Evolutionary conservation across 2,113 vertebrate genomes (phyloP), one percentile per base, ranked within the genome.

Genomic region (Delphinapterus leucas): DNA sequence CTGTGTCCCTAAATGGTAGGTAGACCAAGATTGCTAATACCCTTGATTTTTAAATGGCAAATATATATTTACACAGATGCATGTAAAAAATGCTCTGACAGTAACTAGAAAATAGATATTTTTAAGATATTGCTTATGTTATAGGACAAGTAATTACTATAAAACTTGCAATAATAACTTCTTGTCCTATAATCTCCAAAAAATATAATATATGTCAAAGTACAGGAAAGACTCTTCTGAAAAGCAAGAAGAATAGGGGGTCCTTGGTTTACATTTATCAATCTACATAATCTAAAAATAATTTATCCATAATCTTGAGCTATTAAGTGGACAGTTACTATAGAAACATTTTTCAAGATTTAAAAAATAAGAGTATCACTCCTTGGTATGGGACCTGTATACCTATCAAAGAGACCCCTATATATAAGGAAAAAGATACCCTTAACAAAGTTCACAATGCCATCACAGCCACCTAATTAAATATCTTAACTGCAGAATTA

Each of bases 81-180:
- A 81, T 88, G n/a, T 20, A 55, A 33, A 21, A 95, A 93, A 74
- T 80, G 41, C 17, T 36, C 58, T 80, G 49, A 65, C 92, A 73
- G 7, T 67, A 49, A 74, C 3, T 83, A 85, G 31, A 65, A 61
- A 89, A 49, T 41, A 61, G 21, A 49, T 92, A 49, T 49, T 95
- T 97, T 97, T 61, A 82, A 96, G 31, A 71, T 58, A 47, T 3
- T 58, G 25, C 74, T 82, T 92, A 70, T 41, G 53, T 63, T 71
- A 60, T 55, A 85, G n/a, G 38, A 70, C 20, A 82, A 55, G 33
- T 36, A 90, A 31, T 68, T 80, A 68, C 11, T 60, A 31, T 53
- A 81, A 84, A 68, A 58, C 44, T 88, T 93, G 3, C 9, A 58
- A 33, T 31, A 88, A 49, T 67, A 74, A 85, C 38, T 67, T 67